Base-by-base conservation (phyloP, 2,113 vertebrate species). In the Vicugna pacos region DNA sequence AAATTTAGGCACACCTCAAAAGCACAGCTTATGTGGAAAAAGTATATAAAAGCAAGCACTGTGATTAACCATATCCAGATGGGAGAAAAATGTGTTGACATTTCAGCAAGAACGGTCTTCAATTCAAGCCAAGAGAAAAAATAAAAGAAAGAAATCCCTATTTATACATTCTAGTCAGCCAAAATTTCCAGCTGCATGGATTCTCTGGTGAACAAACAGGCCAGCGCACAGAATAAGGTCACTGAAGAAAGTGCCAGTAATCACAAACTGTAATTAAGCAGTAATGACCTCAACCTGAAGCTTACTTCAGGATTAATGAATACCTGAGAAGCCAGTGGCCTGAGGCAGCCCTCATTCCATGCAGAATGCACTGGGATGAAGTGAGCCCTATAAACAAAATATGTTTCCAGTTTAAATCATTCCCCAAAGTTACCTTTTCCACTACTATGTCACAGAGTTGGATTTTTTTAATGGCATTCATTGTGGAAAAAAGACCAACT, bases 101-200 rank as follows among this genome's bases (percentile, higher is more conserved):
- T 97, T 97, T 98, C 96, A 97, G 92, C 91, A 97, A 83, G 84
- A 96, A 97, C 7, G 60, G 91, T 91, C 92, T 97, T 97, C 89
- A 62, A 81, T 94, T 95, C 52, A 85, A 88, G 95, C 42, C 94
- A 56, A 42, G 1, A 8, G 11, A 38, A 65, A 91, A 92, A 85
- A 64, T 42, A 42, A 42, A 42, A 42, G 38, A 64, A 67, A 65
- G 54, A 89, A 96, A 75, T 85, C 52, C 56, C 80, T 95, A 95
- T 93, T 98, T 96, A 97, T 97, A 94, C 93, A 96, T 98, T 97
- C 83, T 72, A 94, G 84, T 88, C 79, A 96, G 95, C 94, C 95
- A 97, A 89, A 96, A 75, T 95, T 97, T 98, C 91, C 95, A 96
- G 86, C 87, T 96, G 85, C 70, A 89, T 28, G 48, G 83, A 94